Evolutionary conservation across 2,113 vertebrate species (phyloP).

Genomic region (Actinemys pallida): DNA sequence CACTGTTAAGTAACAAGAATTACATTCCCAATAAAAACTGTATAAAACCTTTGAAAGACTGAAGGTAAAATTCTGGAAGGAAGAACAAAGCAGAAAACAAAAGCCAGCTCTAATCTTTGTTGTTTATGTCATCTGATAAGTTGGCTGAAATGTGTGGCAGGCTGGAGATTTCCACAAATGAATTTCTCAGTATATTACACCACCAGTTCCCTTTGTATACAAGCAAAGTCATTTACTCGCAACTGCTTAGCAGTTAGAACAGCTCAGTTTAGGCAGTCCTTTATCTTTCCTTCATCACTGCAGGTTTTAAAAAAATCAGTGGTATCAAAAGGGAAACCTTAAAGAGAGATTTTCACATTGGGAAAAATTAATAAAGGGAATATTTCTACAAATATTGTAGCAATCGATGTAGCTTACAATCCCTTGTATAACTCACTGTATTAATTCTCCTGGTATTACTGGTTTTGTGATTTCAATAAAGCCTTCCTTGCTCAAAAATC

Average conservation of each 20-base stretch:
- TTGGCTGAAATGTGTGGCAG: neutral
- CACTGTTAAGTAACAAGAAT: neutral
- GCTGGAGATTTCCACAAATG: neutral
- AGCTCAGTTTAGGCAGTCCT: neutral
- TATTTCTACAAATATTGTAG: neutral
- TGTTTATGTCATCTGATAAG: slow-evolving; percentile 1
- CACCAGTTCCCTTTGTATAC: neutral
- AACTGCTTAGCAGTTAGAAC: neutral
- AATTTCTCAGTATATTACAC: neutral
- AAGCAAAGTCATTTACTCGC: neutral
- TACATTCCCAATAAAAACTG: neutral
- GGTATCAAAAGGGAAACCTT: neutral
- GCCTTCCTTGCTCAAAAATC: neutral
- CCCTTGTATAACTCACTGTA: neutral
- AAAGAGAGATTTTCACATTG: neutral
- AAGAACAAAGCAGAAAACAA: neutral
- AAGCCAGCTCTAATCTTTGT: slow-evolving; percentile 1
- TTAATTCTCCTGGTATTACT: fast-evolving
- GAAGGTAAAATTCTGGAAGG: neutral
- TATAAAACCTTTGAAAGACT: neutral
- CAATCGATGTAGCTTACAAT: neutral
- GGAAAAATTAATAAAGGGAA: neutral
- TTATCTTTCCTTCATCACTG: neutral
- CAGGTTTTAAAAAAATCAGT: neutral
- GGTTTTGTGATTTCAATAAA: neutral